Base-by-base conservation (phyloP, 2,797 vertebrate genomes). In the Amazonetta brasiliensis region DNA sequence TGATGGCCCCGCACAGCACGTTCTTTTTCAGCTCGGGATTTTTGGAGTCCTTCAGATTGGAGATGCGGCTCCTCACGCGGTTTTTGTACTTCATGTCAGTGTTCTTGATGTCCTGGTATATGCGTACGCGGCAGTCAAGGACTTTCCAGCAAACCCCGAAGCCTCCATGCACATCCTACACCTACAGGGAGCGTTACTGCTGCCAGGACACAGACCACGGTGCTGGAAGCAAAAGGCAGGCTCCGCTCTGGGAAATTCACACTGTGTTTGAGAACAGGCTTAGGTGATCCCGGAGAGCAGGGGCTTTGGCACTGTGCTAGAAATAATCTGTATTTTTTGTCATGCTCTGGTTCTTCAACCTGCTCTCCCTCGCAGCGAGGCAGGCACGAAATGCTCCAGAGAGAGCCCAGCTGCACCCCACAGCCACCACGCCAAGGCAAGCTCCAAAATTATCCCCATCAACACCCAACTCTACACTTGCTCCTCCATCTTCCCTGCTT, bases 21-120 rank as follows among this genome's bases (percentile, higher is more conserved):
- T 98, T 99, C 18, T 98, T 98, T 4, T 99, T 98, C 92, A 99
- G 98, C 43, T 99, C 98, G 0, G 99, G 99, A 52, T 99, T 99
- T 97, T 99, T 99, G 89, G 99, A 99, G 92, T 99, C 99, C 97
- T 99, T 99, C 73, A 99, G 98, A 93, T 99, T 99, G 35, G 99
- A 99, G 97, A 99, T 98, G 33, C 99, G 98, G 97, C 99, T 99
- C 90, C 99, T 98, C 55, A 99, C 98, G 0, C 99, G 98, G 46
- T 98, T 97, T 95, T 99, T 99, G 89, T 99, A 99, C 72, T 99
- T 99, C 94, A 99, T 98, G 88, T 99, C 99, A 0, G 99, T 99
- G 68, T 98, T 98, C 92, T 98, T 99, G 52, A 99, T 98, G 12
- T 99, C 99, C 95, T 98, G 98, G 96, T 98, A 99, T 90, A 99